Evolutionary conservation across 2,797 vertebrate species (phyloP).

Genomic region (Acrossocheilus wenchowensis): DNA sequence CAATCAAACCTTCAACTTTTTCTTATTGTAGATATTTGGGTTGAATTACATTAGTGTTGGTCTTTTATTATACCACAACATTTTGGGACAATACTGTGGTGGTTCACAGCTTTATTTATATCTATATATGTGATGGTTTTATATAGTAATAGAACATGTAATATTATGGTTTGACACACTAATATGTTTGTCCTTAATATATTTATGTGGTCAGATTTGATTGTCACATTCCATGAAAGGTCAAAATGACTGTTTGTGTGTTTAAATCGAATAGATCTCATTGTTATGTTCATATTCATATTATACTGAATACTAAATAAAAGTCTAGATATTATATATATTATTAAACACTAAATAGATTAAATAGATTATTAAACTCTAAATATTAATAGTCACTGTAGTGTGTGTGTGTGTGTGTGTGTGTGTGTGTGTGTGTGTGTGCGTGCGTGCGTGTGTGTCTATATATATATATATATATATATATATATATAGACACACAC

Average conservation of each 20-base stretch:
- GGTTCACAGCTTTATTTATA: background rate
- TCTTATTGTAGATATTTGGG: conserved; percentile 8
- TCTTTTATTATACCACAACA: background rate
- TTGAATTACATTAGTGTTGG: conserved; percentile 6
- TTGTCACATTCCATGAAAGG: background rate
- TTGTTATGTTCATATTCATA: background rate
- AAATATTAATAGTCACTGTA: background rate
- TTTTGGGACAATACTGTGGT: background rate
- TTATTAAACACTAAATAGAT: background rate
- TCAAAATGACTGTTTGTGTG: background rate
- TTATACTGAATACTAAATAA: background rate
- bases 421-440: too few relatives aligned
- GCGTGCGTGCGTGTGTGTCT: too few relatives aligned
- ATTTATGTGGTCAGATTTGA: background rate
- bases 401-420: too few relatives aligned
- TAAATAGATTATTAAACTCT: background rate
- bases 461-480: too few relatives aligned
- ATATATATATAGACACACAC: too few relatives aligned
- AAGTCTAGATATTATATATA: background rate
- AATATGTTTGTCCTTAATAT: background rate
- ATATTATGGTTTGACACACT: background rate
- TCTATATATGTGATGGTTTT: too few relatives aligned
- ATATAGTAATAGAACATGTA: background rate
- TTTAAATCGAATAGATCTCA: background rate
- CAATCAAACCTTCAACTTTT: too few relatives aligned